Percentiles rank a stretch among this genome's conserved stretches.
phyloP scores from a whole-genome alignment of 2,888 invertebrate genomes.

The Scotopteryx bipunctaria region DNA sequence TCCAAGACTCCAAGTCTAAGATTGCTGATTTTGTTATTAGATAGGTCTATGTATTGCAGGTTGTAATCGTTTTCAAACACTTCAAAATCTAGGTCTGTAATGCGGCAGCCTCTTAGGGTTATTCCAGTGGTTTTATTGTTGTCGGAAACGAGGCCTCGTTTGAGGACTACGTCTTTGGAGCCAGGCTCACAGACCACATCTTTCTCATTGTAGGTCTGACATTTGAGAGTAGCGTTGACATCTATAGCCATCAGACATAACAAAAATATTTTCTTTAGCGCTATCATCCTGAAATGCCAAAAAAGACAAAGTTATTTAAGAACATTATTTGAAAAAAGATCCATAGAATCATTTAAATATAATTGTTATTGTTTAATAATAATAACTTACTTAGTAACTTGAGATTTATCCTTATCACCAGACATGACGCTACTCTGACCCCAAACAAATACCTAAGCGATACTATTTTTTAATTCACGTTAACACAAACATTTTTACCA shows the following conservation, averaged over 20 bases:
- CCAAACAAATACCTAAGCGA: not conserved
- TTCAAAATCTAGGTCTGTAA: conserved; percentile 47
- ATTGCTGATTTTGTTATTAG: conserved; percentile 52
- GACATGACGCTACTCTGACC: not conserved
- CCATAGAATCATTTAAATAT: too few relatives aligned
- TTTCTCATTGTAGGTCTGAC: conserved; percentile 33
- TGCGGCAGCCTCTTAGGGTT: conserved; percentile 43
- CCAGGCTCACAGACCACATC: conserved; percentile 45
- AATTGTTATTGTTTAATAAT: too few relatives aligned
- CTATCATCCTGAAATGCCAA: conserved; percentile 23
- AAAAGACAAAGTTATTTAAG: not conserved
- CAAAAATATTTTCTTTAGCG: too few relatives aligned
- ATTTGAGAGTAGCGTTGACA: conserved; percentile 29
- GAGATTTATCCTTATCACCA: not conserved
- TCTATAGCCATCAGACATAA: too few relatives aligned
- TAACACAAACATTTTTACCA: not conserved
- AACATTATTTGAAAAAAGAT: too few relatives aligned
- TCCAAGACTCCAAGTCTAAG: conserved; percentile 57
- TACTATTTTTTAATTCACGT: not conserved
- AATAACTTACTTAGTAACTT: not conserved
- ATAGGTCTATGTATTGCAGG: conserved; percentile 56
- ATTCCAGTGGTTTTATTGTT: conserved; percentile 45
- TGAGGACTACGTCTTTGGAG: conserved; percentile 36
- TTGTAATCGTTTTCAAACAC: conserved; percentile 50
- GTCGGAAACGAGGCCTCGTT: conserved; percentile 48